Conservation (phyloP, 1,140 invertebrate genomes). For the Phthorimaea operculella region DNA sequence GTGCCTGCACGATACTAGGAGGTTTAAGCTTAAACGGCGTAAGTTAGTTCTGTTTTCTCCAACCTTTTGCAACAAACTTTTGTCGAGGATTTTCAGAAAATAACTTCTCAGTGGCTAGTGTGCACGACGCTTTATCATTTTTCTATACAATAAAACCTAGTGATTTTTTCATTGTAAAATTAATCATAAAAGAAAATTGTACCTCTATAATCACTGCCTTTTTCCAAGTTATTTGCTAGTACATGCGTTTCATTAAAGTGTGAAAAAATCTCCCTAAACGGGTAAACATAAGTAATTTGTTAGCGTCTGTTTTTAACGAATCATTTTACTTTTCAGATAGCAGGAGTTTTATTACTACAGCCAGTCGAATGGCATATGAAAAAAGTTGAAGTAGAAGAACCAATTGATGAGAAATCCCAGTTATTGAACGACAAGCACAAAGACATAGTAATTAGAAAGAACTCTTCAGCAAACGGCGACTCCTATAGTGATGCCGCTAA, state of each 20-base stretch:
- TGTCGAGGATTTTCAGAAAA: neutral
- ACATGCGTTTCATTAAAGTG: too few species aligned
- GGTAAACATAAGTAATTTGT: too few species aligned
- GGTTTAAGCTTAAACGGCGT: constrained; percentile 72
- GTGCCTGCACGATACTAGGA: constrained; percentile 71
- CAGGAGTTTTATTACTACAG: constrained; percentile 63
- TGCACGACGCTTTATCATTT: too few species aligned
- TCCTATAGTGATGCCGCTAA: constrained; percentile 18
- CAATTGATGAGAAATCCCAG: constrained; percentile 41
- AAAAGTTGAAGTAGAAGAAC: constrained; percentile 45
- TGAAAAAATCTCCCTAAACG: too few species aligned
- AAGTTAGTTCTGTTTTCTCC: constrained; percentile 18
- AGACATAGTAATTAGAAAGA: constrained; percentile 32
- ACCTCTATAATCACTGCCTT: neutral
- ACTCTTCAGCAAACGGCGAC: constrained; percentile 20
- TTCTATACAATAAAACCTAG: too few species aligned
- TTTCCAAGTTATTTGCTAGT: too few species aligned
- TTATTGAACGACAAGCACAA: constrained; percentile 42
- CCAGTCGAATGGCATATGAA: constrained; percentile 68
- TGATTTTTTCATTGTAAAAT: too few species aligned
- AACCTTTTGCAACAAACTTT: neutral
- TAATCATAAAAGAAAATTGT: neutral
- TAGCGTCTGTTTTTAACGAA: neutral
- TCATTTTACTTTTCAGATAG: constrained; percentile 40
- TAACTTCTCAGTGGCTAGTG: neutral